Evolutionary conservation across 2,113 vertebrate species (phyloP).

Genomic region (Epinephelus fuscoguttatus): DNA sequence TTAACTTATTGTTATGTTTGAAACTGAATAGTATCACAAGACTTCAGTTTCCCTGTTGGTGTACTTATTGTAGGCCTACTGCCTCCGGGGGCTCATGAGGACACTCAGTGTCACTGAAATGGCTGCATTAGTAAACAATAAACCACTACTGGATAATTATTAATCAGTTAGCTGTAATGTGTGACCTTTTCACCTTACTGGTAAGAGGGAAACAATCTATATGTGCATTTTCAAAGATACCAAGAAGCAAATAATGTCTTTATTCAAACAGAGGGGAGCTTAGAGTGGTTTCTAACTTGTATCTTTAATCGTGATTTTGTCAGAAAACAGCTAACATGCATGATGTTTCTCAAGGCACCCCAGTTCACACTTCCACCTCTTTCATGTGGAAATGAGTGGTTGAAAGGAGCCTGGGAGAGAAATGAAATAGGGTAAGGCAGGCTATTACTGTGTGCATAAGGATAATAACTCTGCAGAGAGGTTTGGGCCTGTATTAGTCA

Average conservation of each 20-base stretch:
- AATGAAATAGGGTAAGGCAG: slow-evolving; percentile 63
- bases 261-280: background rate
- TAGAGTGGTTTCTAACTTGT: background rate
- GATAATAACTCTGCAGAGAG: slow-evolving; percentile 58
- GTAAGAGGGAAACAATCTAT: background rate
- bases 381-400: slow-evolving; percentile 59
- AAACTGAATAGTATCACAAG: background rate
- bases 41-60: background rate
- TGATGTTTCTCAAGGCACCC: slow-evolving; percentile 10
- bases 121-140: background rate
- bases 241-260: background rate
- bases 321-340: background rate
- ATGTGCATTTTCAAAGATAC: background rate
- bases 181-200: background rate
- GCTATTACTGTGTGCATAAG: slow-evolving; percentile 48
- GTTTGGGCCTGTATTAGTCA: slow-evolving; percentile 37
- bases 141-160: slow-evolving; percentile 18
- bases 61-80: background rate
- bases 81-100: slow-evolving; percentile 30
- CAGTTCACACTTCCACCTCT: slow-evolving; percentile 14
- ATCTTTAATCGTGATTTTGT: background rate
- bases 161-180: background rate
- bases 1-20: background rate
- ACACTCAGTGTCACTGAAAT: slow-evolving; percentile 1
- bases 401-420: slow-evolving; percentile 65